Percentiles rank a stretch among this genome's conserved stretches.
Conservation (phyloP, 2,113 vertebrate genomes). For the Callospermophilus lateralis region DNA sequence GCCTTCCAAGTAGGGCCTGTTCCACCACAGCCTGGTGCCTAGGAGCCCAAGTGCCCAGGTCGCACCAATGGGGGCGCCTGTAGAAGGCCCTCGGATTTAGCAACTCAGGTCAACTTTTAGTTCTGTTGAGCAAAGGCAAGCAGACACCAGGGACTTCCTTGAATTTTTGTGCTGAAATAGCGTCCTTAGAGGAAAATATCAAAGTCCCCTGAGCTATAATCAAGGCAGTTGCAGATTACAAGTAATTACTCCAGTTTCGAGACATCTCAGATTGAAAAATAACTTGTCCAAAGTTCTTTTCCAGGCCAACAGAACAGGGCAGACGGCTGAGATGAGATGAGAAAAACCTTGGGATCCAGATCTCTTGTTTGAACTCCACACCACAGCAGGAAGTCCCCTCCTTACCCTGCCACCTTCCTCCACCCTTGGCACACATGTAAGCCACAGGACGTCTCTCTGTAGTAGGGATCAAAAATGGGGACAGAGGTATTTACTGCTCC, state of each 20-base stretch:
- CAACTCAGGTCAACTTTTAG: neutral
- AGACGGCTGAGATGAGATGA: neutral
- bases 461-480: neutral
- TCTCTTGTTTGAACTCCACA: neutral
- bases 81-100: neutral
- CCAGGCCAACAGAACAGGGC: neutral
- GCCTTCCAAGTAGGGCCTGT: neutral
- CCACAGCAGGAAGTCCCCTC: neutral
- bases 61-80: too few species aligned
- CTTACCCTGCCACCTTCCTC: neutral
- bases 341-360: neutral
- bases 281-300: constrained; percentile 63
- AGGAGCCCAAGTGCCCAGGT: too few species aligned
- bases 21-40: neutral
- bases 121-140: constrained; percentile 23
- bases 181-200: constrained; percentile 57
- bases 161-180: constrained; percentile 67
- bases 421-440: neutral
- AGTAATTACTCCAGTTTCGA: constrained; percentile 34
- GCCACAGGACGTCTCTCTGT: neutral
- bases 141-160: constrained; percentile 13
- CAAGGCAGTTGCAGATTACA: constrained; percentile 33
- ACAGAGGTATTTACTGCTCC: neutral
- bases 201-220: constrained; percentile 60
- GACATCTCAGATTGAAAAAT: constrained; percentile 31